A percentile compares a stretch with the other conserved stretches of the same genome.
Evolutionary conservation across 2,797 vertebrate species (phyloP).

Genomic region (Coregonus sp.): DNA sequence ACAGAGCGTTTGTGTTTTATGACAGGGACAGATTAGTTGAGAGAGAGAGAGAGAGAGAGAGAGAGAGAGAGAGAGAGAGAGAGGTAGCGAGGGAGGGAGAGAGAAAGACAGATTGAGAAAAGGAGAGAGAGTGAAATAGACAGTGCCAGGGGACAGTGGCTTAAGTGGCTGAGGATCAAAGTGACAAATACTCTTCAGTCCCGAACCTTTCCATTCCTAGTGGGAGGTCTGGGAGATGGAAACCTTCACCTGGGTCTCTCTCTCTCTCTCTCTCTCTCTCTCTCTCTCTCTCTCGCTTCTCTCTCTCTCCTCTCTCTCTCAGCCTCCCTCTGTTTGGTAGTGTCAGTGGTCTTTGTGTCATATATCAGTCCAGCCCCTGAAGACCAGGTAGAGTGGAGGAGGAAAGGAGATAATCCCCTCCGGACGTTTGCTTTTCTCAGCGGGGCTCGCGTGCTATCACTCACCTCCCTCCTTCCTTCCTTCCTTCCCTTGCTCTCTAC

Average conservation of each 20-base stretch:
- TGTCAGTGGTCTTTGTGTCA: constrained; percentile 15
- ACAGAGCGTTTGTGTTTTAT: constrained; percentile 44
- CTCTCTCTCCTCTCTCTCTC: too few species aligned
- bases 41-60: constrained; percentile 4
- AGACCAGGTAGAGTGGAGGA: constrained; percentile 45
- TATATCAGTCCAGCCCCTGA: constrained; percentile 48
- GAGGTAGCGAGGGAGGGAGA: not conserved
- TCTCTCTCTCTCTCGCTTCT: not conserved
- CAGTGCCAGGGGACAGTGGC: constrained; percentile 30
- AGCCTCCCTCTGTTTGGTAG: not conserved
- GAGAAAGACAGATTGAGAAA: not conserved
- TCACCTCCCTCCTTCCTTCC: constrained; percentile 15
- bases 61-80: not conserved
- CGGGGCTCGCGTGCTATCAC: constrained; percentile 48
- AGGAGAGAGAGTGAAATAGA: not conserved
- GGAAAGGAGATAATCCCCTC: constrained; percentile 47
- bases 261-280: not conserved
- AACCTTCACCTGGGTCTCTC: not conserved
- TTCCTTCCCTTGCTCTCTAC: constrained; percentile 2
- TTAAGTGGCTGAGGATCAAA: constrained; percentile 64
- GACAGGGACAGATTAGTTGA: constrained; percentile 67
- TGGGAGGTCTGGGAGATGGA: not conserved
- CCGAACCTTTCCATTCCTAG: constrained; percentile 27
- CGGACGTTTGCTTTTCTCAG: constrained; percentile 65
- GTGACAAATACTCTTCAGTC: constrained; percentile 65